phyloP scores from a whole-genome alignment of 2,888 invertebrate genomes.

The Enchytraeus crypticus region DNA sequence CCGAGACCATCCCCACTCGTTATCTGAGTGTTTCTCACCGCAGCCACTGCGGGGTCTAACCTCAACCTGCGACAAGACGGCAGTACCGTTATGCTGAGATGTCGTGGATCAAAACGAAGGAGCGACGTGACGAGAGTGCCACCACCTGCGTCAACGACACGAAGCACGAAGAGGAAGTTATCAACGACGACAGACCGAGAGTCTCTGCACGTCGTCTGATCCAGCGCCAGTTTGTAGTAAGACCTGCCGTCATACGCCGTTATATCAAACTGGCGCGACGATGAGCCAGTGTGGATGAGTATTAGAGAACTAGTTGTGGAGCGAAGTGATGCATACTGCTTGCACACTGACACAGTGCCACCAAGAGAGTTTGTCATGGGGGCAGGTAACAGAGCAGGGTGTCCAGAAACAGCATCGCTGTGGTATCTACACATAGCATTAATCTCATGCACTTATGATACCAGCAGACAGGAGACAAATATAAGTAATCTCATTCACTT shows the following conservation, averaged over 20 bases:
- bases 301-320: slow-evolving; percentile 27
- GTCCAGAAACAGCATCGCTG: slow-evolving; percentile 19
- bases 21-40: slow-evolving; percentile 30
- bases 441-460: too few relatives aligned
- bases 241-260: slow-evolving; percentile 38
- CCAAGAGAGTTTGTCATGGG: slow-evolving; percentile 27
- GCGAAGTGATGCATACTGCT: background rate
- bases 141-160: slow-evolving; percentile 47
- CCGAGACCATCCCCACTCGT: background rate
- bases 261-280: slow-evolving; percentile 45
- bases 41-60: slow-evolving; percentile 41
- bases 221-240: slow-evolving; percentile 41
- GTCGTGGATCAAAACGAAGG: slow-evolving; percentile 45
- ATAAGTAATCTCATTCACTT: too few relatives aligned
- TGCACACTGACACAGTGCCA: too few relatives aligned
- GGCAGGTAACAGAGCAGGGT: slow-evolving; percentile 16
- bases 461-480: too few relatives aligned
- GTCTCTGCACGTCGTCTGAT: slow-evolving; percentile 43
- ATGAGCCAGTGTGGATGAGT: slow-evolving; percentile 39
- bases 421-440: slow-evolving; percentile 22
- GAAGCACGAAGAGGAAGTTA: slow-evolving; percentile 43
- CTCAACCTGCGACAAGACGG: slow-evolving; percentile 40
- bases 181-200: slow-evolving; percentile 41
- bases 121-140: slow-evolving; percentile 45
- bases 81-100: slow-evolving; percentile 40